Conservation (phyloP, 2,113 vertebrate genomes). For the Scomber scombrus region DNA sequence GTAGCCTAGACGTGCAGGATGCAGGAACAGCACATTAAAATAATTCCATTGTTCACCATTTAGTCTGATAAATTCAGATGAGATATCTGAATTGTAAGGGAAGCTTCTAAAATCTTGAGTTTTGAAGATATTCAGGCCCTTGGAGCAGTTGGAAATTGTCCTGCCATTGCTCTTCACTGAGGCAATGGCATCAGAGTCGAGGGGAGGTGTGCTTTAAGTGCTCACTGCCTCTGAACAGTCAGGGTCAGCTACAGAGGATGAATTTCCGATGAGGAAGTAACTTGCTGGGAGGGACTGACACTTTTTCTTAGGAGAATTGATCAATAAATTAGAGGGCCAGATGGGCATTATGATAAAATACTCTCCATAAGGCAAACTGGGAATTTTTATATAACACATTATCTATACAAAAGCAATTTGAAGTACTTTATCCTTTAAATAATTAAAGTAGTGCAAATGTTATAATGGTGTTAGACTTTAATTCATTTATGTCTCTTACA, state of each 20-base stretch:
- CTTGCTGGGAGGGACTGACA: background rate
- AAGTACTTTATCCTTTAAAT: background rate
- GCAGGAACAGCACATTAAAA: background rate
- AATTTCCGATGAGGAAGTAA: slow-evolving; percentile 26
- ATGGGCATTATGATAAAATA: background rate
- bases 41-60: slow-evolving; percentile 1
- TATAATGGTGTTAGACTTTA: too few relatives aligned
- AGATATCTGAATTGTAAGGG: slow-evolving; percentile 7
- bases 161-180: background rate
- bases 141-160: background rate
- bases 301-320: background rate
- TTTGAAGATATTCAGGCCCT: background rate
- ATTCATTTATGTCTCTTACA: too few relatives aligned
- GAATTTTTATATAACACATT: too few relatives aligned
- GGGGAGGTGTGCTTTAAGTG: slow-evolving; percentile 1
- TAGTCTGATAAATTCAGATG: slow-evolving; percentile 5
- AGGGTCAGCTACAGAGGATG: slow-evolving; percentile 11
- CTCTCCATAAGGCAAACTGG: background rate
- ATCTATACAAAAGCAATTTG: background rate
- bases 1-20: slow-evolving; percentile 21
- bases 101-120: slow-evolving; percentile 1
- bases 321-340: background rate
- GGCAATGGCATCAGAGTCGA: background rate
- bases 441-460: too few relatives aligned
- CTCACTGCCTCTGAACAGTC: slow-evolving; percentile 1